Base-by-base conservation (phyloP, 2,888 invertebrate species). In the Resseliella maxima region DNA sequence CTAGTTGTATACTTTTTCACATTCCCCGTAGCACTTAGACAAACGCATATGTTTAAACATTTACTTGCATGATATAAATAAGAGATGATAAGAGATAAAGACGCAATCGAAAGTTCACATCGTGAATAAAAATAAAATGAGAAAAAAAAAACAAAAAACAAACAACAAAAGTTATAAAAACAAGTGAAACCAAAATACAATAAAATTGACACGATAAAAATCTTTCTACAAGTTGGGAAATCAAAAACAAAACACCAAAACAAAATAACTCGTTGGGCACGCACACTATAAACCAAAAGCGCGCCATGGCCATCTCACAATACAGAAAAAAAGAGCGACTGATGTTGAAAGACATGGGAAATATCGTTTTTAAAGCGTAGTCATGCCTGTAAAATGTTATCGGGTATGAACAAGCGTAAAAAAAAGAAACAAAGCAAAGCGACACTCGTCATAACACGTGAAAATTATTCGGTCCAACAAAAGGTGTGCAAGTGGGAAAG, bases 181-280 rank as follows among this genome's bases (percentile, higher is more conserved):
- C n/a, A n/a, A 8, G 46, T 50, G 18, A 50, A 41, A 50, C 8
- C 18, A 8, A 50, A 15, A 50, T 18, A 18, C 46, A 50, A 50
- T 50, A 50, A 50, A 50, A 50, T 50, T 50, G 46, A 50, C 46
- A 18, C 18, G 46, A 50, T 50, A 50, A 50, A 50, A 50, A 50
- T 18, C 18, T 50, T 50, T 50, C 6, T 41, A 15, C 46, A 50
- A 50, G 46, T 50, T 18, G 46, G 18, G 15, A 50, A 50, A 50
- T 50, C 46, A 50, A 41, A 41, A 41, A 12, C 41, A 41, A 41
- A 41, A 41, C 5, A 12, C 12, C 41, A 59, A 59, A 59, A 59
- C 24, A n/a, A 59, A 59, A 59, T 59, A 59, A 59, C 24, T 59
- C 59, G 59, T 59, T 59, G 59, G n/a, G 59, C 59, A 59, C 59